Base-by-base conservation (phyloP, 2,113 vertebrate species). In the Blennius ocellaris region DNA sequence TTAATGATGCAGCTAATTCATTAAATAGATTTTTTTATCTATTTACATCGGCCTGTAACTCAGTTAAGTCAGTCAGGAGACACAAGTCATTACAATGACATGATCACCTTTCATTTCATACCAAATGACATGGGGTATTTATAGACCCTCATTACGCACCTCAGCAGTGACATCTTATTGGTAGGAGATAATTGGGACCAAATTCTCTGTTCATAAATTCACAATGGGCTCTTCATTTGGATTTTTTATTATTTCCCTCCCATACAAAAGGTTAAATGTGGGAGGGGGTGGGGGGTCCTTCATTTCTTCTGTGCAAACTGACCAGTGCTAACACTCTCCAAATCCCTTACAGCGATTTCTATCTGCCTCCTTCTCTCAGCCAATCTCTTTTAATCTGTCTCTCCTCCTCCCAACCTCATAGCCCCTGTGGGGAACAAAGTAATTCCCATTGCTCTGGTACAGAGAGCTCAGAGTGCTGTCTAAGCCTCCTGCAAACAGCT, bases 171-270 rank as follows among this genome's bases (percentile, higher is more conserved):
- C 83, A 83, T 68, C 60, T 61, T 78, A 83, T 84, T 80, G 83
- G 67, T 80, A 8, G 44, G 30, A 60, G 69, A 74, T 87, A 76
- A 91, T 76, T 87, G 66, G 56, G 57, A 84, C 57, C 53, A 76
- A 79, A 88, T 88, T 61, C 82, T 59, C 56, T 83, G 77, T 85
- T 85, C 82, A 89, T 81, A 78, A 81, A 91, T 86, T 83, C 73
- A 68, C 76, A 81, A 65, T 78, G 53, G 66, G 48, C 61, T 82
- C 49, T 41, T 83, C 66, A 68, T 57, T 72, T 72, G 58, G 59
- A 44, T 67, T 79, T 79, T 67, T 85, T 79, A 84, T 85, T 75
- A 85, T 77, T 73, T 77, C 21, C 52, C 59, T 15, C 44, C 59
- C 49, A 56, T 69, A 57, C 71, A 56, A 85, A 80, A 87, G 83